Conservation (phyloP, 2,888 invertebrate genomes). For the Patella ulyssiponensis region DNA sequence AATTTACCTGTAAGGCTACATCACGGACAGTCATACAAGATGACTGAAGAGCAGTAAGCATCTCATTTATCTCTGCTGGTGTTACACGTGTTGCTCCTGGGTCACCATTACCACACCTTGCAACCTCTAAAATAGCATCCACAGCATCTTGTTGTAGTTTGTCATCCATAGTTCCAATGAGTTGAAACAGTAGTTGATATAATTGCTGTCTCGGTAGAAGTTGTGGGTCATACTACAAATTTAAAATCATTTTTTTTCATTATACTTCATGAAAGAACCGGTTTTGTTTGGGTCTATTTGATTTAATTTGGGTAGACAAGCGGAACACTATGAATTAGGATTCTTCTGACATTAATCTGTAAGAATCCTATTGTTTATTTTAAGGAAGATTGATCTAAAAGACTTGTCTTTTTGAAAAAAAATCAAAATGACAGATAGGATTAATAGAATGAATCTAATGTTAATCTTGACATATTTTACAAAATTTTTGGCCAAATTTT, state of each 20-base stretch:
- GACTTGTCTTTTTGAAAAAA: too few species aligned
- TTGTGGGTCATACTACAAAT: conserved; percentile 79
- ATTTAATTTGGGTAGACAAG: too few species aligned
- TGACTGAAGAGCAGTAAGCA: conserved; percentile 85
- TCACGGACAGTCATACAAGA: conserved; percentile 83
- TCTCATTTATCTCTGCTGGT: conserved; percentile 82
- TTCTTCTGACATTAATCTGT: too few species aligned
- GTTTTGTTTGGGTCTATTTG: too few species aligned
- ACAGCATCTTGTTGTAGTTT: conserved; percentile 82
- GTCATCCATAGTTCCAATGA: conserved; percentile 55
- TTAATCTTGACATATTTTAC: too few species aligned
- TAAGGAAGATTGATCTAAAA: too few species aligned
- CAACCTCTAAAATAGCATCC: conserved; percentile 85
- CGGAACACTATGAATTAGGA: too few species aligned
- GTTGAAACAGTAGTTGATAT: conserved; percentile 81
- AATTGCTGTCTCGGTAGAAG: conserved; percentile 87
- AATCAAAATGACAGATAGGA: too few species aligned
- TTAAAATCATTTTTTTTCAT: neutral
- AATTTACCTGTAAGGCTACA: conserved; percentile 78
- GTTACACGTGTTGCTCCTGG: conserved; percentile 78
- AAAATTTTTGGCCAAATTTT: too few species aligned
- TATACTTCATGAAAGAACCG: neutral
- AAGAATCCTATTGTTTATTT: too few species aligned
- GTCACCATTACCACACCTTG: conserved; percentile 81
- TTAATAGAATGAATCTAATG: too few species aligned